Evolutionary conservation across 2,888 invertebrate species (phyloP).

Genomic region (Amiota communis): DNA sequence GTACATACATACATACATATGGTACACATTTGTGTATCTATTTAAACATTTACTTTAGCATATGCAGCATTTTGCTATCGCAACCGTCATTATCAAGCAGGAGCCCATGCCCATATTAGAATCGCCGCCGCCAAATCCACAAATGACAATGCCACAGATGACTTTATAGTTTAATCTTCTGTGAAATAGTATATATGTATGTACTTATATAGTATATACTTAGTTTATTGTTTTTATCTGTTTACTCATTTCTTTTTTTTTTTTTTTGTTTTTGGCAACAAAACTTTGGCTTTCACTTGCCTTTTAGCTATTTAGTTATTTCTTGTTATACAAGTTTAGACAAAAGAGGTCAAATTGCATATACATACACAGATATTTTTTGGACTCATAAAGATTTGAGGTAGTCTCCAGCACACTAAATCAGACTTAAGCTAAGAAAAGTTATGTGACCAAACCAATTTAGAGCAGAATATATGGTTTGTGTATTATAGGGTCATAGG

Average conservation of each 20-base stretch:
- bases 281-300: conserved; percentile 13
- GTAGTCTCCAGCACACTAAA: too few species aligned
- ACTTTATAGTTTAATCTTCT: conserved; percentile 14
- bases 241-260: conserved; percentile 7
- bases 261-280: conserved; percentile 10
- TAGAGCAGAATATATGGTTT: too few species aligned
- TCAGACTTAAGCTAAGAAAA: too few species aligned
- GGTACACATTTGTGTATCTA: not conserved
- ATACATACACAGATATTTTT: too few species aligned
- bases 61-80: not conserved
- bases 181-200: not conserved
- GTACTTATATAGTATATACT: too few species aligned
- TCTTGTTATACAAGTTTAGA: conserved; percentile 7
- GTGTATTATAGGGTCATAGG: too few species aligned
- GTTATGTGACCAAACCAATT: too few species aligned
- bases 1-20: not conserved
- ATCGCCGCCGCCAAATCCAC: not conserved
- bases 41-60: not conserved
- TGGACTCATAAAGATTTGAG: too few species aligned
- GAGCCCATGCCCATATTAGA: not conserved
- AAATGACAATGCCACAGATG: conserved; percentile 9
- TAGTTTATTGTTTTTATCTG: conserved; percentile 13
- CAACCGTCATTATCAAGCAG: not conserved
- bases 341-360: not conserved
- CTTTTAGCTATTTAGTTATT: not conserved